phyloP scores from a whole-genome alignment of 2,113 vertebrate genomes.

The Pseudorhombus dupliciocellatus region DNA sequence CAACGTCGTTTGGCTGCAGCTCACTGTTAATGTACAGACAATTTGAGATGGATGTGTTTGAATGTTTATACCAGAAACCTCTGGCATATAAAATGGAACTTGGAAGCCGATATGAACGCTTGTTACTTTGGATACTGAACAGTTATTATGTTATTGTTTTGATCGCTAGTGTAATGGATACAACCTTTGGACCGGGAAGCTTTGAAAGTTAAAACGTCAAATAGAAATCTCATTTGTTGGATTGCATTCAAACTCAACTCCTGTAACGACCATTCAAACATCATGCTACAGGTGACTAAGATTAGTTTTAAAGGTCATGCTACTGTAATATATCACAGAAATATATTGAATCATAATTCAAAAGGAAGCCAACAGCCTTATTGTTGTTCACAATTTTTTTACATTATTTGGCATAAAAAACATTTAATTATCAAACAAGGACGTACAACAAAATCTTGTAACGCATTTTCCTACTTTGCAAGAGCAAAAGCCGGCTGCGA shows the following conservation, averaged over 20 bases:
- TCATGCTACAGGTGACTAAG: no score
- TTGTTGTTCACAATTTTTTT: neutral
- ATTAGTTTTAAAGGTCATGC: no score
- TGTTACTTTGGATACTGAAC: conserved; percentile 25
- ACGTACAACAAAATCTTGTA: no score
- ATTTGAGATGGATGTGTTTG: conserved; percentile 44
- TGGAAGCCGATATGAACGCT: conserved; percentile 7
- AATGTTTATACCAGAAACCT: conserved; percentile 41
- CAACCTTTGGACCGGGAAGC: neutral
- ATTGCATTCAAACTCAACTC: no score
- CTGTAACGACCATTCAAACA: no score
- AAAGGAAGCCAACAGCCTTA: no score
- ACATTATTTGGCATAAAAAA: neutral
- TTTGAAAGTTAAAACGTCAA: neutral
- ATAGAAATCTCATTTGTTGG: neutral
- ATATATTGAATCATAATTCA: no score
- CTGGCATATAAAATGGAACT: neutral
- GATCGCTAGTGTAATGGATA: conserved; percentile 18
- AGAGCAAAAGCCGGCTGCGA: no score
- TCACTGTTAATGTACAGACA: conserved; percentile 44
- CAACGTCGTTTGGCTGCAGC: conserved; percentile 62
- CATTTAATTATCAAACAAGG: neutral
- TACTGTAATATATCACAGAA: no score
- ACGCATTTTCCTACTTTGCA: no score
- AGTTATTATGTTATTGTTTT: conserved; percentile 24